These are phyloP conservation scores for Euleptes europaea DNA, from an alignment of 2,113 vertebrate species.

Conservation along the genomic window DNA sequence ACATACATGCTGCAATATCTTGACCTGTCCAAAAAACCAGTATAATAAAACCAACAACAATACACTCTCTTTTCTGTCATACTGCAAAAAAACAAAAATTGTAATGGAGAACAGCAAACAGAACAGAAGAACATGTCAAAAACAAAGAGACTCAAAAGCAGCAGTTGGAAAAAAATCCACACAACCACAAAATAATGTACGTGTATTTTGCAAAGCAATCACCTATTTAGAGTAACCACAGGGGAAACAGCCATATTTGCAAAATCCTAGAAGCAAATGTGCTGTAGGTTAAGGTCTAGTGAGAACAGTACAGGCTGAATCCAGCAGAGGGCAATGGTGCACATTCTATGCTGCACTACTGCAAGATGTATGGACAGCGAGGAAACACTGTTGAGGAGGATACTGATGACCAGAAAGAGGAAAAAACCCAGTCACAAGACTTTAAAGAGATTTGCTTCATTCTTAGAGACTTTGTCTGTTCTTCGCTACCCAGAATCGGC, in stretches of 20 bases:
- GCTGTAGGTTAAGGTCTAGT: background rate
- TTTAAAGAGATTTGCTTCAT: background rate
- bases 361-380: background rate
- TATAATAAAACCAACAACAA: background rate
- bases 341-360: background rate
- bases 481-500: no score
- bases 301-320: constrained; percentile 4
- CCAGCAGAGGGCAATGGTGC: constrained; percentile 68
- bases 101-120: background rate
- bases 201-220: background rate
- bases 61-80: background rate
- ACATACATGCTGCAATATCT: background rate
- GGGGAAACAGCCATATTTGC: background rate
- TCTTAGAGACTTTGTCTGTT: background rate
- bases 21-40: background rate
- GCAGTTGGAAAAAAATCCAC: background rate
- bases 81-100: background rate
- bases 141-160: background rate
- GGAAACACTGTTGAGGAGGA: accelerated
- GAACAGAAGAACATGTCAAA: background rate
- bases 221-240: background rate
- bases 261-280: background rate
- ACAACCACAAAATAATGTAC: background rate
- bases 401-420: accelerated
- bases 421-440: background rate